Conservation (phyloP, 2,888 invertebrate species). For the Volucella inanis region DNA sequence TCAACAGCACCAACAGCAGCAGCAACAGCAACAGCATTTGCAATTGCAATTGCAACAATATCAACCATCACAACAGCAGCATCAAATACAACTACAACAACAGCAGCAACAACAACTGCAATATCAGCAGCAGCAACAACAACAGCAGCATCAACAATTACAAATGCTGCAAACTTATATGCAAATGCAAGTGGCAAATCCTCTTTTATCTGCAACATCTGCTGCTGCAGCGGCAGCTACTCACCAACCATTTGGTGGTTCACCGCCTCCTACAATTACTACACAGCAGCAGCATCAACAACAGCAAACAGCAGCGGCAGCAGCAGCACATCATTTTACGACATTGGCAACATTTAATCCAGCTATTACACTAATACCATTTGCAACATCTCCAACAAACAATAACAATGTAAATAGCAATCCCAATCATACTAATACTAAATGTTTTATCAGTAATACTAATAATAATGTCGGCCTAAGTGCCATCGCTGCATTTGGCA, state of each 20-base stretch:
- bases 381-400: conserved; percentile 78
- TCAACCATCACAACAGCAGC: conserved; percentile 78
- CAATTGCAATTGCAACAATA: conserved; percentile 77
- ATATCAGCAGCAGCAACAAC: conserved; percentile 80
- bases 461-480: conserved; percentile 62
- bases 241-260: conserved; percentile 78
- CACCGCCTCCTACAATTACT: conserved; percentile 69
- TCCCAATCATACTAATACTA: conserved; percentile 82
- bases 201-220: conserved; percentile 75
- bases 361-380: conserved; percentile 79
- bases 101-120: conserved; percentile 76
- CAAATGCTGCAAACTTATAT: conserved; percentile 82
- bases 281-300: conserved; percentile 74
- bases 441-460: conserved; percentile 77
- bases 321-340: conserved; percentile 76
- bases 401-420: conserved; percentile 83
- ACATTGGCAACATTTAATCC: conserved; percentile 78
- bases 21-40: conserved; percentile 76
- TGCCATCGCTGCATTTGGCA: conserved; percentile 79
- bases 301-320: conserved; percentile 70
- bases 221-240: conserved; percentile 78
- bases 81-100: conserved; percentile 77
- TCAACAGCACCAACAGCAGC: conserved; percentile 78
- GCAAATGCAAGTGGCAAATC: conserved; percentile 81
- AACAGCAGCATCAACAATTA: conserved; percentile 78